A percentile compares a stretch with the other conserved stretches of the same genome.
These are phyloP conservation scores for Aphidius ervi DNA, from an alignment of 1,140 invertebrate genomes.

Conservation along the genomic window DNA sequence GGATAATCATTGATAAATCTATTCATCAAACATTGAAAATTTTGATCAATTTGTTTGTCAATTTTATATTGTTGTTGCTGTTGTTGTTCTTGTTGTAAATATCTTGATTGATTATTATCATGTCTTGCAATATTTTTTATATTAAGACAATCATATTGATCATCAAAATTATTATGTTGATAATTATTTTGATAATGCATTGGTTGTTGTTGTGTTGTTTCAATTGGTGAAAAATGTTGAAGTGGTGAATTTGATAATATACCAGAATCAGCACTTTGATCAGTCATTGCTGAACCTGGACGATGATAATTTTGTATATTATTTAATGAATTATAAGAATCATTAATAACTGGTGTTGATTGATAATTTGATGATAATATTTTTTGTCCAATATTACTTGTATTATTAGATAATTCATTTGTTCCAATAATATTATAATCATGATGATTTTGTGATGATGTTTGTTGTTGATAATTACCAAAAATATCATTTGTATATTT, in stretches of 20 bases:
- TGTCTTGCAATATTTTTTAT: conserved; percentile 22
- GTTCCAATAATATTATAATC: conserved; percentile 40
- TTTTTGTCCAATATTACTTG: conserved; percentile 28
- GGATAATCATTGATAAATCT: conserved; percentile 30
- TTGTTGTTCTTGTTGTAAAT: conserved; percentile 31
- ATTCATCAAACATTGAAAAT: conserved; percentile 40
- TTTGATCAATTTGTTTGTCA: conserved; percentile 37
- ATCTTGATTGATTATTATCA: conserved; percentile 35
- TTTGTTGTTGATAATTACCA: conserved; percentile 39
- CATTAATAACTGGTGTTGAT: conserved; percentile 35
- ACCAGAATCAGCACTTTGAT: conserved; percentile 44
- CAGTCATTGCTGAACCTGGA: conserved; percentile 45
- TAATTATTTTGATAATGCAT: conserved; percentile 27
- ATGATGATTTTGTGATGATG: conserved; percentile 29
- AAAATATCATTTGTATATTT: conserved; percentile 39
- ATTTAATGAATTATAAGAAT: conserved; percentile 33
- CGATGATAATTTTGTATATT: conserved; percentile 33
- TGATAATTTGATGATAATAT: conserved; percentile 28
- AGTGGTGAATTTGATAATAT: conserved; percentile 47
- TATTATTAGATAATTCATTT: conserved; percentile 33
- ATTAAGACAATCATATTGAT: conserved; percentile 37
- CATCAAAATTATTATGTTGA: conserved; percentile 37
- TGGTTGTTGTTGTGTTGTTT: conserved; percentile 40
- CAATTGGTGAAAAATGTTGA: conserved; percentile 45
- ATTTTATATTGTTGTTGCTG: conserved; percentile 30